These are phyloP conservation scores for Mormyrus iriodes DNA, from an alignment of 2,113 vertebrate genomes.

Conservation along the genomic window DNA sequence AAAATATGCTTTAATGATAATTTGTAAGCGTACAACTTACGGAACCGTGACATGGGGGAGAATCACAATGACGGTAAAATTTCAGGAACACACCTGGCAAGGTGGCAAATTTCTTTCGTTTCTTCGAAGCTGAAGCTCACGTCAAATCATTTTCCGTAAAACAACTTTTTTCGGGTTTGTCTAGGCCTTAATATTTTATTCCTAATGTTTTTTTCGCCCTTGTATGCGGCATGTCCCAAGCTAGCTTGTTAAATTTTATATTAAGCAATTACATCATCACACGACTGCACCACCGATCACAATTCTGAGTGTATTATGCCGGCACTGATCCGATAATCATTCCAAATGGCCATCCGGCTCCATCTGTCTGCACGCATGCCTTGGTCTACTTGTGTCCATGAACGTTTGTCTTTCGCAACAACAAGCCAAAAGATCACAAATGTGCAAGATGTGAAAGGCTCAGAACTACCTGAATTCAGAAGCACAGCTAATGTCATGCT, in stretches of 20 bases:
- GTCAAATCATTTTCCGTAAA: not conserved
- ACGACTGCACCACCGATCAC: not conserved
- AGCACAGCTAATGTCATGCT: not conserved
- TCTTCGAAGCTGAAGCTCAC: not conserved
- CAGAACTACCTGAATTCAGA: not conserved
- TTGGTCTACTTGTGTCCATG: not conserved
- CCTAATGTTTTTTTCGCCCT: not conserved
- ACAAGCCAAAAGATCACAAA: conserved; percentile 13
- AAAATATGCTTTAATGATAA: conserved; percentile 43
- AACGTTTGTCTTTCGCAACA: not conserved
- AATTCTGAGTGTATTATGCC: not conserved
- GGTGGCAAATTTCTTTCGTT: not conserved
- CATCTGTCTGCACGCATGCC: not conserved
- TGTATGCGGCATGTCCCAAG: not conserved
- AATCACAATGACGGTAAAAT: conserved; percentile 15
- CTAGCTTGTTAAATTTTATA: not conserved
- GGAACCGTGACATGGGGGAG: not conserved
- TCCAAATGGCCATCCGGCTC: not conserved
- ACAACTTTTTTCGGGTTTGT: not conserved
- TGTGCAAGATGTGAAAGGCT: not conserved
- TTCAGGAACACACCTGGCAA: conserved; percentile 7
- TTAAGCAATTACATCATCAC: not conserved
- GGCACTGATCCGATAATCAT: not conserved
- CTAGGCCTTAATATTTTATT: not conserved
- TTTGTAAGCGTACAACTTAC: conserved; percentile 31